A percentile compares a stretch with the other conserved stretches of the same genome.
Evolutionary conservation across 2,888 invertebrate species (phyloP).

Genomic region (Oithona nana): DNA sequence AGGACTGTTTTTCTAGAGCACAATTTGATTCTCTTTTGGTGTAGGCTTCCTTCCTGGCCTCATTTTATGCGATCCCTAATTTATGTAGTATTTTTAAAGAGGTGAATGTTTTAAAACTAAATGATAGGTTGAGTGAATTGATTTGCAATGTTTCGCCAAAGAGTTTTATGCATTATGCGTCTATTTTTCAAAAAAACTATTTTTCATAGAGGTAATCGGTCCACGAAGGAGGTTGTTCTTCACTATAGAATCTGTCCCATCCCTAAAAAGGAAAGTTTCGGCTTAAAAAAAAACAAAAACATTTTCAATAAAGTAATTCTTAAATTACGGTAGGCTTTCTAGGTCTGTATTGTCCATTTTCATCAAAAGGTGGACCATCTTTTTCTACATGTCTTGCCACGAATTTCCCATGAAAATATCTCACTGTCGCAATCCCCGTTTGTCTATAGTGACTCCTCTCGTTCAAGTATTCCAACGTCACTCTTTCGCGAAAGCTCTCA

Average conservation of each 20-base stretch:
- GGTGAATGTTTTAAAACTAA: no score
- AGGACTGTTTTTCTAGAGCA: no score
- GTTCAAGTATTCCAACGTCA: constrained; percentile 14
- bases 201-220: neutral
- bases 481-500: neutral
- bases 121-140: no score
- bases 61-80: no score
- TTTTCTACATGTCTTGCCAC: neutral
- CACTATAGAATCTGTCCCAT: neutral
- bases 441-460: constrained; percentile 13
- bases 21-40: no score
- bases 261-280: neutral
- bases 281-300: neutral
- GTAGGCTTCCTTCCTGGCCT: no score
- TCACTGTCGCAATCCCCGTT: neutral
- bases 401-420: neutral
- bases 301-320: neutral
- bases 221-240: neutral
- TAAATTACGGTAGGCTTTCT: neutral
- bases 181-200: no score
- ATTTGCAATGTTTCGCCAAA: no score
- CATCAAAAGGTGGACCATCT: neutral
- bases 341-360: neutral
- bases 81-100: no score
- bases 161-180: no score